Conservation (phyloP, 2,888 invertebrate genomes). For the Hartigia nigra region DNA sequence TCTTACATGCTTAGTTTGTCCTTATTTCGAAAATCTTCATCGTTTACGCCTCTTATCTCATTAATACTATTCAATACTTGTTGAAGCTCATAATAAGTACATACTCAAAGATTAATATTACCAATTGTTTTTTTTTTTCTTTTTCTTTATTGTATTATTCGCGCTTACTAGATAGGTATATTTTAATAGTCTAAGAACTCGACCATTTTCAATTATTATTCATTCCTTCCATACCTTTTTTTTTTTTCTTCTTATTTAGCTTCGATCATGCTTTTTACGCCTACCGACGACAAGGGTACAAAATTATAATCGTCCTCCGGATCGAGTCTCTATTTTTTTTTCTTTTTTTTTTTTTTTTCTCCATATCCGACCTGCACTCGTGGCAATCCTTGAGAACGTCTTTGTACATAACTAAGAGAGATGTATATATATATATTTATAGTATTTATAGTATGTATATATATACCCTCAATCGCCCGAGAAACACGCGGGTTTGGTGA, state of each 20-base stretch:
- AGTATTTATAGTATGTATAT: slow-evolving; percentile 21
- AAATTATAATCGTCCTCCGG: slow-evolving; percentile 55
- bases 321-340: slow-evolving; percentile 28
- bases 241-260: slow-evolving; percentile 7
- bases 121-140: slow-evolving; percentile 42
- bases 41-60: slow-evolving; percentile 32
- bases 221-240: slow-evolving; percentile 13
- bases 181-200: slow-evolving; percentile 2
- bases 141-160: slow-evolving; percentile 37
- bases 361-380: slow-evolving; percentile 15
- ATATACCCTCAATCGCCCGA: slow-evolving; percentile 30
- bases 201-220: background rate
- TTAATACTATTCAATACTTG: slow-evolving; percentile 64
- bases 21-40: slow-evolving; percentile 17
- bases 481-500: slow-evolving; percentile 20
- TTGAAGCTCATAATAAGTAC: slow-evolving; percentile 65
- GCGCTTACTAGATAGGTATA: slow-evolving; percentile 34
- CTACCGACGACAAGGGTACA: slow-evolving; percentile 49
- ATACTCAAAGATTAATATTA: slow-evolving; percentile 57
- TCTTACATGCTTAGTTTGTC: slow-evolving; percentile 16
- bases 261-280: slow-evolving; percentile 22
- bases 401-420: slow-evolving; percentile 44
- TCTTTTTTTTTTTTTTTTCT: too few species aligned
- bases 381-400: slow-evolving; percentile 26
- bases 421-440: slow-evolving; percentile 11